These are phyloP conservation scores for Tychaedon coryphoeus DNA, from an alignment of 2,113 vertebrate species.

Conservation along the genomic window DNA sequence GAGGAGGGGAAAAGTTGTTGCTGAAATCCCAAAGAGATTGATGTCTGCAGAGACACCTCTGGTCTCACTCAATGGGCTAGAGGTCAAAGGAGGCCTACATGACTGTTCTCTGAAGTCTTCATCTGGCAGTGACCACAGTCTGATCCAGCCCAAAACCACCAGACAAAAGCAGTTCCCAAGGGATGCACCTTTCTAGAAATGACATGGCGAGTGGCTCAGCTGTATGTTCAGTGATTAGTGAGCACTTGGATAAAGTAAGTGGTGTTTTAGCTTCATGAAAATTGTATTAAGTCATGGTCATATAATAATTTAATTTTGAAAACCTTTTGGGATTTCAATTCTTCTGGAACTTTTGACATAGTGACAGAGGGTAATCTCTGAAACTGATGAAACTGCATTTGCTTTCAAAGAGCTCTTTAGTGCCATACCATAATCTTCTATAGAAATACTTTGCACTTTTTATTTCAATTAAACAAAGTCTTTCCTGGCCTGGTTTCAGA, in stretches of 20 bases:
- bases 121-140: background rate
- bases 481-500: background rate
- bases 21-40: background rate
- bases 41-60: background rate
- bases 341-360: background rate
- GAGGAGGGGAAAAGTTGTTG: background rate
- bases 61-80: fast-evolving
- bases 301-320: background rate
- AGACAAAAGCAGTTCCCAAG: background rate
- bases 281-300: background rate
- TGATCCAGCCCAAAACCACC: background rate
- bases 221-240: fast-evolving
- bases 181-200: background rate
- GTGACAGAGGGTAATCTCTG: background rate
- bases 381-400: background rate
- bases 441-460: background rate
- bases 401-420: background rate
- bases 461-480: background rate
- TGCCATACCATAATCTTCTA: background rate
- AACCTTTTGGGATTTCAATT: background rate
- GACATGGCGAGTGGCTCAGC: background rate
- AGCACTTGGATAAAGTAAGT: background rate
- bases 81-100: background rate
- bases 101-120: background rate
- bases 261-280: background rate